Conservation (phyloP, 2,888 invertebrate species). For the Geotrupes spiniger region DNA sequence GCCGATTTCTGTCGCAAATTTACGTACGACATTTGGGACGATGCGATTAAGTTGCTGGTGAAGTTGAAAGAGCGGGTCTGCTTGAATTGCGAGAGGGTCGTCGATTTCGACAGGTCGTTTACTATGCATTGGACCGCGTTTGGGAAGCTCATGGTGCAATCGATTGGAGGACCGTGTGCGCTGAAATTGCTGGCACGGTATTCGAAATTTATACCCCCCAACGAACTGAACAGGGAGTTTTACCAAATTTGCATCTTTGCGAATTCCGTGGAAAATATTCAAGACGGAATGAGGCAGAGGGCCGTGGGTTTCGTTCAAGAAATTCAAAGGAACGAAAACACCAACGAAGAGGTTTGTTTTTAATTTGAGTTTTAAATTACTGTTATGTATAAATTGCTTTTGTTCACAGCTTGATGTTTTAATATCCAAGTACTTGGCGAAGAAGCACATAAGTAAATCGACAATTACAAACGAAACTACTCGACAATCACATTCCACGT, state of each 20-base stretch:
- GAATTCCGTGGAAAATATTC: conserved; percentile 47
- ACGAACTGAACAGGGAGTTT: conserved; percentile 61
- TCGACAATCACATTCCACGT: conserved; percentile 25
- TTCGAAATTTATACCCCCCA: conserved; percentile 55
- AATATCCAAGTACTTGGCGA: conserved; percentile 37
- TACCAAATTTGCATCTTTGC: conserved; percentile 58
- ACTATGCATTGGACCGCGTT: conserved; percentile 62
- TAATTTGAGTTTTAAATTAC: too few relatives aligned
- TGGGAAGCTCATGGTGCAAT: conserved; percentile 59
- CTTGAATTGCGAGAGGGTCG: conserved; percentile 59
- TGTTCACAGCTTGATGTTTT: conserved; percentile 39
- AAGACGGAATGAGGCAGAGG: conserved; percentile 13
- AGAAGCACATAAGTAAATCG: conserved; percentile 30
- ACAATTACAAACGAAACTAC: neutral
- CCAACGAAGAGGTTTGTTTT: conserved; percentile 14
- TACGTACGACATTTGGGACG: conserved; percentile 60
- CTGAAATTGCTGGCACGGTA: conserved; percentile 58
- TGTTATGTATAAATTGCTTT: too few relatives aligned
- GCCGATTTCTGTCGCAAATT: conserved; percentile 56
- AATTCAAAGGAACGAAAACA: conserved; percentile 19
- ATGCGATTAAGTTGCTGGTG: conserved; percentile 55
- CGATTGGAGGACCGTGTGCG: conserved; percentile 58
- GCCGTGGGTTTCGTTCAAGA: conserved; percentile 19
- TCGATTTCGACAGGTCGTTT: conserved; percentile 51
- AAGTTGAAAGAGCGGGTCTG: conserved; percentile 59